Evolutionary conservation across 2,888 invertebrate species (phyloP), one percentile per base, ranked within the genome.

Genomic region (Lithophane semibrunnea): DNA sequence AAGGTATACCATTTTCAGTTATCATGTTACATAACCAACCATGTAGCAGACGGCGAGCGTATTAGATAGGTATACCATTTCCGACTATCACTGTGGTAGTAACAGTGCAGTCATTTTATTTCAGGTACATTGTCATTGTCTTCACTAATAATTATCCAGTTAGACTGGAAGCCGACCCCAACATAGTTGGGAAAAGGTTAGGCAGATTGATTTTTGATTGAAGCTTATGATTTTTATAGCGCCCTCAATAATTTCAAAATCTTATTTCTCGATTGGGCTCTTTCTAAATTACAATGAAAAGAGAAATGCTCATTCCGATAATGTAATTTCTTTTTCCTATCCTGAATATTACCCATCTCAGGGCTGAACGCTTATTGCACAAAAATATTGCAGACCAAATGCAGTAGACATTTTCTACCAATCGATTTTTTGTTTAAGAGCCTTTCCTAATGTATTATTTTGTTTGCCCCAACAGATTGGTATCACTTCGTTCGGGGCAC

Each of bases 381-480:
- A n/a, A 54, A 54, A 54, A 21, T 54, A 54, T 21, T 21, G 5
- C 58, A 56, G 12, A 24, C 7, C 2, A 7, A 13, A 24, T 58
- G 58, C 24, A 58, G 24, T 24, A 58, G 24, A 13, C n/a, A n/a
- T 56, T 12, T 24, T 58, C 2, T 7, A 24, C 13, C 13, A 58
- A n/a, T 7, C 7, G 13, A 58, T 24, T 7, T 58, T 5, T n/a
- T 10, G n/a, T 21, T 54, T 3, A 9, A 49, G 16, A 2, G 37
- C 37, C 37, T 61, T 63, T 63, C 10, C 21, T 42, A 63, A 42
- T 63, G 2, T 12, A 21, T 63, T 63, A 3, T 63, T 63, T 63
- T 42, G 1, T 63, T 58, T 61, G 7, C 10, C 44, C 29, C 12
- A 16, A 68, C 71, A 75, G 74, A 61, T 75, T 75, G 74, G 74